Evolutionary conservation across 2,797 vertebrate genomes (phyloP).

Genomic region (Propithecus perrieri): DNA sequence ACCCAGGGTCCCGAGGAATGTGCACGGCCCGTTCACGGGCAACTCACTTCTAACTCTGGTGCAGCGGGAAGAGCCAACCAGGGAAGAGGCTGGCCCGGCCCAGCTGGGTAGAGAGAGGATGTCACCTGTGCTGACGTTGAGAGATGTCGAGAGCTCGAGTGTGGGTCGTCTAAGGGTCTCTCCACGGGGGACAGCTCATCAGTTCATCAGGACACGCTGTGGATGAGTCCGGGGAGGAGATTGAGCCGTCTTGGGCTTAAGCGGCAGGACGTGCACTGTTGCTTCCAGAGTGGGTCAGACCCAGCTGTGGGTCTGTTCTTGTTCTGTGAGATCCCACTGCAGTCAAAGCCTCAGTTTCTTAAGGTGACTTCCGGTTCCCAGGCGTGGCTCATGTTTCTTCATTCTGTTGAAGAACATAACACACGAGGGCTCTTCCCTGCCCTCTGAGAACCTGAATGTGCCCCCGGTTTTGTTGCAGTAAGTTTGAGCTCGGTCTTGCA

Average conservation of each 20-base stretch:
- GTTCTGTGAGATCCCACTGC: neutral
- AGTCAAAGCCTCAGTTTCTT: neutral
- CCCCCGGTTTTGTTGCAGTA: neutral
- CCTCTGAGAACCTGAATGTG: neutral
- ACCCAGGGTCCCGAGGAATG: neutral
- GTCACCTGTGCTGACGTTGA: accelerated
- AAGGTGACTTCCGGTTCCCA: neutral
- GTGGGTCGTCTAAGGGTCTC: neutral
- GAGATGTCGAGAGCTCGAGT: neutral
- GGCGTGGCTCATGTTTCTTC: neutral
- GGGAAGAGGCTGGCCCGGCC: neutral
- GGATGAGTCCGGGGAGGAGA: neutral
- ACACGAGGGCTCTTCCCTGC: neutral
- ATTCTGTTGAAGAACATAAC: neutral
- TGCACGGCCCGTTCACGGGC: accelerated
- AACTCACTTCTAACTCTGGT: neutral
- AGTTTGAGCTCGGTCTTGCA: neutral
- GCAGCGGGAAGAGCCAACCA: neutral
- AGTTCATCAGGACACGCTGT: neutral
- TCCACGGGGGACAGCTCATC: neutral
- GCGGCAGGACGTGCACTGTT: neutral
- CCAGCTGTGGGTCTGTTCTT: neutral
- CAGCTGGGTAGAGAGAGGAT: neutral
- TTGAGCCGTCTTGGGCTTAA: neutral
- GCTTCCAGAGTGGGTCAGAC: neutral